phyloP scores from a whole-genome alignment of 2,113 vertebrate genomes.

The Mustelus asterias region DNA sequence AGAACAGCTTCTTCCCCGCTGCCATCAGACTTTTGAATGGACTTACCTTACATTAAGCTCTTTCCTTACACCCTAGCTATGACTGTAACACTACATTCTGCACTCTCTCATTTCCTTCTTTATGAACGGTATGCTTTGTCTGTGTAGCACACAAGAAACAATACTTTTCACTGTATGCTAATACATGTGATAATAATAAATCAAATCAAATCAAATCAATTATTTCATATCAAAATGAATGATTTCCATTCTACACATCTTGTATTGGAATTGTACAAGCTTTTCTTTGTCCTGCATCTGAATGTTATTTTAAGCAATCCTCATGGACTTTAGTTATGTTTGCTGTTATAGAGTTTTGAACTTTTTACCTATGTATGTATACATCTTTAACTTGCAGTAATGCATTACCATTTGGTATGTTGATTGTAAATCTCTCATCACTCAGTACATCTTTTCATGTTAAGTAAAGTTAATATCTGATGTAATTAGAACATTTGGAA shows the following conservation, averaged over 20 bases:
- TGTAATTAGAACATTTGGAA: background rate
- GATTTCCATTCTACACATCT: background rate
- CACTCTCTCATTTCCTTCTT: too few species aligned
- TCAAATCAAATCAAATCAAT: background rate
- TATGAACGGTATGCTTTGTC: too few species aligned
- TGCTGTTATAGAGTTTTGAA: background rate
- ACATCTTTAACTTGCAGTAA: background rate
- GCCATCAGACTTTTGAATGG: too few species aligned
- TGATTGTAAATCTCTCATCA: slow-evolving; percentile 17
- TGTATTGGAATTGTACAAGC: background rate
- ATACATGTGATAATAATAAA: too few species aligned
- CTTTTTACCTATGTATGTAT: background rate
- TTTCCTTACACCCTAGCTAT: too few species aligned
- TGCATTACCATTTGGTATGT: background rate
- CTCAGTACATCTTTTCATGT: background rate
- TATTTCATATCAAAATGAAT: background rate
- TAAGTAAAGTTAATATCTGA: background rate
- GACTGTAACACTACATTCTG: too few species aligned
- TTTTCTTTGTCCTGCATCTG: background rate
- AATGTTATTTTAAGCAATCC: background rate
- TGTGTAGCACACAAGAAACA: too few species aligned
- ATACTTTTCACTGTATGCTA: too few species aligned
- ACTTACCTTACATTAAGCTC: too few species aligned
- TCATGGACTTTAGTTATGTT: background rate
- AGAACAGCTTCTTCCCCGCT: too few species aligned